Evolutionary conservation across 2,888 invertebrate species (phyloP).

Genomic region (Ochlodes sylvanus): DNA sequence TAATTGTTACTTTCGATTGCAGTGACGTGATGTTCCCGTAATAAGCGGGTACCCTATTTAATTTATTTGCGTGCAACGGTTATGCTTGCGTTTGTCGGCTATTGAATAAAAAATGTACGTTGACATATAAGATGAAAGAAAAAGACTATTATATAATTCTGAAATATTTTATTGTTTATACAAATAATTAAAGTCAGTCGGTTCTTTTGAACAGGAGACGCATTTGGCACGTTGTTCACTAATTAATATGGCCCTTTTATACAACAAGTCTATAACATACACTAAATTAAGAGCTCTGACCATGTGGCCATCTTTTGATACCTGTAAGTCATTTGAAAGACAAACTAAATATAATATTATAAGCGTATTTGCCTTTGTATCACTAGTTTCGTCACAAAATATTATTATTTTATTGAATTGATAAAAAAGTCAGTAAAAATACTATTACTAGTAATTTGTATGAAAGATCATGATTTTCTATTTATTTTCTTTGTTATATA

Average conservation of each 20-base stretch:
- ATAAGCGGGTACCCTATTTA: no score
- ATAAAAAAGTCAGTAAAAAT: background rate
- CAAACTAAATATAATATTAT: conserved; percentile 14
- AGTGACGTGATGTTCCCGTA: no score
- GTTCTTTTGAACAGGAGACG: conserved; percentile 79
- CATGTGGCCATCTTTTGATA: conserved; percentile 30
- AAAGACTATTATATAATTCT: conserved; percentile 46
- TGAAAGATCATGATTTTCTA: no score
- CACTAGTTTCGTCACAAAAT: background rate
- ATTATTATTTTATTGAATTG: conserved; percentile 4
- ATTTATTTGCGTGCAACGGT: no score
- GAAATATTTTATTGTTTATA: conserved; percentile 60
- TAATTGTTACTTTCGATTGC: no score
- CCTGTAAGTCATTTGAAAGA: conserved; percentile 8
- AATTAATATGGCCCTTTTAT: conserved; percentile 74
- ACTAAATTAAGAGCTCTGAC: conserved; percentile 54
- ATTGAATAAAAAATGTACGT: no score
- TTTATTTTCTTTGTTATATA: no score
- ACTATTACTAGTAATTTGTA: no score
- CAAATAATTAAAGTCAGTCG: conserved; percentile 70
- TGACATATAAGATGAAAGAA: background rate
- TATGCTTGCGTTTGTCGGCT: no score
- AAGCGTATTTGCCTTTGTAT: conserved; percentile 23
- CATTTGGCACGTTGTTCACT: conserved; percentile 83
- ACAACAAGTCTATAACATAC: conserved; percentile 45